Evolutionary conservation across 2,888 invertebrate genomes (phyloP).

Genomic region (Embidobia sp.): DNA sequence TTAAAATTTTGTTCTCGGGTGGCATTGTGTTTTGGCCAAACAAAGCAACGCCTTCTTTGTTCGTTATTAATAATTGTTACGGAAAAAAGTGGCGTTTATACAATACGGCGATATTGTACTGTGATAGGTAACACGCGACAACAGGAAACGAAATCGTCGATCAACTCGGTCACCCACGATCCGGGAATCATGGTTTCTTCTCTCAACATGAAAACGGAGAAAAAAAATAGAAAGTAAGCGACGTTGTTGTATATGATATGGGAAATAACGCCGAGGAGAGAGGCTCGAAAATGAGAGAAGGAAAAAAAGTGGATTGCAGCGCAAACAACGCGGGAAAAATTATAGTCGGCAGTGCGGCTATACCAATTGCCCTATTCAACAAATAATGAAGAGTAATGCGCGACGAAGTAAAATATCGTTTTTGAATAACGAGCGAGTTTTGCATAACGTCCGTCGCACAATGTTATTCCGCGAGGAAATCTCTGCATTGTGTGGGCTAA

Average conservation of each 20-base stretch:
- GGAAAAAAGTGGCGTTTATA: slow-evolving; percentile 54
- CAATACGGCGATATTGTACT: slow-evolving; percentile 52
- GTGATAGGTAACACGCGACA: slow-evolving; percentile 61
- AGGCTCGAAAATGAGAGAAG: background rate
- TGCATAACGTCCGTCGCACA: slow-evolving; percentile 28
- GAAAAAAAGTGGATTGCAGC: slow-evolving; percentile 36
- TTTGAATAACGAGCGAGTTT: slow-evolving; percentile 30
- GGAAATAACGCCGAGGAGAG: slow-evolving; percentile 23
- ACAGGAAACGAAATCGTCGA: slow-evolving; percentile 63
- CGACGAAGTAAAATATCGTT: slow-evolving; percentile 36
- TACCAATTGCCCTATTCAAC: slow-evolving; percentile 27
- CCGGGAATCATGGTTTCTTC: slow-evolving; percentile 58
- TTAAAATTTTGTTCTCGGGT: slow-evolving; percentile 1
- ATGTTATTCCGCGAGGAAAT: slow-evolving; percentile 21
- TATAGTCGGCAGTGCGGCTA: slow-evolving; percentile 12
- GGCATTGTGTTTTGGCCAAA: slow-evolving; percentile 13
- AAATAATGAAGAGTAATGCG: slow-evolving; percentile 37
- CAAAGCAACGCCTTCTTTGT: slow-evolving; percentile 32
- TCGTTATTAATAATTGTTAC: slow-evolving; percentile 45
- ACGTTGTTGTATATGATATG: slow-evolving; percentile 45
- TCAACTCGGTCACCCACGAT: slow-evolving; percentile 64
- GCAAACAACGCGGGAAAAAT: slow-evolving; percentile 33
- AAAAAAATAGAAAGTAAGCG: slow-evolving; percentile 62
- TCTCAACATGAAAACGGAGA: slow-evolving; percentile 32
- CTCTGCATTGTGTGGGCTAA: slow-evolving; percentile 20